Base-by-base conservation (phyloP, 2,888 invertebrate genomes). In the Lycia hirtaria region DNA sequence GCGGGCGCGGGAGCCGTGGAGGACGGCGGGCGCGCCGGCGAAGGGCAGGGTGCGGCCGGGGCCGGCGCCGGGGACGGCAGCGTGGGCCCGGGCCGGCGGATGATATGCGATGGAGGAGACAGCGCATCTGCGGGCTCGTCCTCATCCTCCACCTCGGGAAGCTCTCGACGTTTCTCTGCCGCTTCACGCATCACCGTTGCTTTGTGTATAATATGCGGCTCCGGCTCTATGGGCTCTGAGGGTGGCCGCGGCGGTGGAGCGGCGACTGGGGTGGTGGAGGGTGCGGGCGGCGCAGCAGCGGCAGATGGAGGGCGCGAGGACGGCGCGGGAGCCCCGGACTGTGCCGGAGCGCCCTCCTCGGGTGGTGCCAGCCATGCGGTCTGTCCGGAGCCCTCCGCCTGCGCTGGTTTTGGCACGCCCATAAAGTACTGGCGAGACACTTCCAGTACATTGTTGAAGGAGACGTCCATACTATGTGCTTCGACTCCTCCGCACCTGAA, bases 361-460 rank as follows among this genome's bases (percentile, higher is more conserved):
- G 80, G 77, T 30, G 81, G 80, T 17, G 82, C 70, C 14, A 84
- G 80, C 89, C 89, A 90, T 67, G 80, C 76, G 15, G 81, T 71
- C 68, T 87, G 88, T 32, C 84, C 85, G 75, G 81, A 72, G 70
- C 84, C 75, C 70, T 87, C 81, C 49, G 83, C 78, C 72, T 85
- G 87, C 65, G 85, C 87, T 76, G 91, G 91, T 77, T 93, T 93
- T 67, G 96, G 96, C 83, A 96, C 92, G 82, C 96, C 96, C 93
- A 96, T 95, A 88, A 96, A 96, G 92, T 95, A 96, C 93, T 96
- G 96, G 84, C 96, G 95, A 84, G 95, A 95, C 89, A 95, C 96
- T 94, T 96, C 95, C 94, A 96, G 93, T 91, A 96, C 95, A 94
- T 96, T 96, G 90, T 94, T 95, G 92, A 89, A 85, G 90, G 94